Base-by-base conservation (phyloP, 2,888 invertebrate species). In the Hyposoter dolosus region DNA sequence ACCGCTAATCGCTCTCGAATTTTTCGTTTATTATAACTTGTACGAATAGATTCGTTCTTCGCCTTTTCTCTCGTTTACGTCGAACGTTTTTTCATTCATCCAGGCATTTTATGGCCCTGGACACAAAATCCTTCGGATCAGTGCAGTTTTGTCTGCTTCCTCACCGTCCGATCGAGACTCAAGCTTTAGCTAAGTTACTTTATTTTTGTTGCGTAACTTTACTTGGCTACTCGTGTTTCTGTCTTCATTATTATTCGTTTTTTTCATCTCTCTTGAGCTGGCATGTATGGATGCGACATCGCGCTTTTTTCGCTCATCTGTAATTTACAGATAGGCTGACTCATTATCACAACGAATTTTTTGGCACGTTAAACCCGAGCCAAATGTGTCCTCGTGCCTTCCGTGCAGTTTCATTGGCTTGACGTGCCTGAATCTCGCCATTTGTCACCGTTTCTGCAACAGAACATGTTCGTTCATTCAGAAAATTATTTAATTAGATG, bases 341-440 rank as follows among this genome's bases (percentile, higher is more conserved):
- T 84, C 84, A 83, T 82, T 87, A 84, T 87, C 85, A 86, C 85
- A 89, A 90, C 87, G 89, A 90, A 91, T 89, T 90, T 60, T 60
- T 90, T 92, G 89, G 68, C 92, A 92, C 91, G 90, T 90, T 89
- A 90, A 92, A 91, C 90, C 91, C 89, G 91, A 89, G 89, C 90
- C 92, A 92, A 92, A 92, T 92, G 91, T 92, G 90, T 91, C 90
- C 90, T 90, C 53, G 35, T 78, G 74, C 77, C 15, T 65, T n/a
- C 65, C 28, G 83, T 81, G 88, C 88, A 85, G 80, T 43, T 88
- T 92, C 89, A 92, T 88, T 92, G 90, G 80, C 90, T 92, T 87
- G 91, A 92, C 87, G 91, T 90, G 74, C 90, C 91, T 28, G 91
- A 92, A 87, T 91, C 91, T 60, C 89, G 90, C 89, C 91, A 90